Evolutionary conservation across 2,113 vertebrate genomes (phyloP).

Genomic region (Kryptolebias marmoratus): DNA sequence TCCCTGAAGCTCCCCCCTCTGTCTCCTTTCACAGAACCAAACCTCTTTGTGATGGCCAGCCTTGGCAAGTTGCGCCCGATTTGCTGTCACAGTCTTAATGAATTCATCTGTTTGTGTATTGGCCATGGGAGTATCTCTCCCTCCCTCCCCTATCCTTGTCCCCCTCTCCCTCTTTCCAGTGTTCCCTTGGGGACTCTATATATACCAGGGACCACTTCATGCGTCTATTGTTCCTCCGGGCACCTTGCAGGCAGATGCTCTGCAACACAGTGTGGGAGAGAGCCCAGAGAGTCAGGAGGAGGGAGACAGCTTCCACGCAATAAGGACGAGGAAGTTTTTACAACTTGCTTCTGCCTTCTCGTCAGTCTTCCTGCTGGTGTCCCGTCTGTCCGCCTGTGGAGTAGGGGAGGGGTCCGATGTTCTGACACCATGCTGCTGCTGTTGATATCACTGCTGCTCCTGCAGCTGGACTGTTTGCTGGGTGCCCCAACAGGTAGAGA

Average conservation of each 20-base stretch:
- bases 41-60: slow-evolving; percentile 79
- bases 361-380: neutral
- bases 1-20: slow-evolving; percentile 66
- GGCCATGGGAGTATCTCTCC: slow-evolving; percentile 82
- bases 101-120: slow-evolving; percentile 91
- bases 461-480: slow-evolving; percentile 67
- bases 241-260: slow-evolving; percentile 79
- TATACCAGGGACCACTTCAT: slow-evolving; percentile 80
- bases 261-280: slow-evolving; percentile 65
- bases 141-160: slow-evolving; percentile 62
- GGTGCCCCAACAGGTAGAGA: slow-evolving; percentile 81
- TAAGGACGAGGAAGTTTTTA: slow-evolving; percentile 30
- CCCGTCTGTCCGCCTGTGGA: slow-evolving; percentile 31
- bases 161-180: slow-evolving; percentile 62
- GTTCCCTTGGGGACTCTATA: slow-evolving; percentile 82
- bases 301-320: slow-evolving; percentile 55
- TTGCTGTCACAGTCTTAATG: slow-evolving; percentile 87
- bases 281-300: slow-evolving; percentile 65
- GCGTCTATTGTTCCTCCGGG: slow-evolving; percentile 78
- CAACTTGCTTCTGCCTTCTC: slow-evolving; percentile 41
- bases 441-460: slow-evolving; percentile 67
- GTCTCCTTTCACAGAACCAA: slow-evolving; percentile 80
- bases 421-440: slow-evolving; percentile 75
- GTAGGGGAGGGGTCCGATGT: slow-evolving; percentile 60
- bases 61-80: slow-evolving; percentile 82